Conservation (phyloP, 2,888 invertebrate species). For the Stramonita haemastoma region DNA sequence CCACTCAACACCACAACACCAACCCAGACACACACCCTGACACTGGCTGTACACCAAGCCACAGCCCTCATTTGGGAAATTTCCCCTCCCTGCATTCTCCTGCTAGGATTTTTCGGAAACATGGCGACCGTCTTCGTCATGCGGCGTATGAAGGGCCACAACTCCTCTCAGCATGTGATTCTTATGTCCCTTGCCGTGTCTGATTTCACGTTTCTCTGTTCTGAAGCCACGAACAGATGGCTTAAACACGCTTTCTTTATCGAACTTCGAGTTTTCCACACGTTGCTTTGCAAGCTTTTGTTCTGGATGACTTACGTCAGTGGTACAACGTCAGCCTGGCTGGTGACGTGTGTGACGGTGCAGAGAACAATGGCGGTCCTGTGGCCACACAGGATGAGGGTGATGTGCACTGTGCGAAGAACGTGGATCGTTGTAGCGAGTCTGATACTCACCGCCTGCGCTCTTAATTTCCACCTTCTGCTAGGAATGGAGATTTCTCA, state of each 20-base stretch:
- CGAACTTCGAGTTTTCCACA: background rate
- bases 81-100: background rate
- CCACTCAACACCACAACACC: too few species aligned
- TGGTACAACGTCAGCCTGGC: background rate
- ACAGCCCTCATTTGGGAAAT: background rate
- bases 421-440: background rate
- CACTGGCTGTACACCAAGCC: too few species aligned
- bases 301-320: background rate
- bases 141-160: background rate
- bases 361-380: background rate
- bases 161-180: conserved; percentile 6
- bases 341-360: background rate
- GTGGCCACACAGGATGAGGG: background rate
- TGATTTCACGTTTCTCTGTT: background rate
- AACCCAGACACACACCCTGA: too few species aligned
- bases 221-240: background rate
- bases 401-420: background rate
- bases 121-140: conserved; percentile 9
- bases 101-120: conserved; percentile 16
- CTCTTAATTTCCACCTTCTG: background rate
- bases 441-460: background rate
- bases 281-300: background rate
- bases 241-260: background rate
- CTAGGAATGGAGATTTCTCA: background rate
- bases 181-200: conserved; percentile 15